A percentile compares a stretch with the other conserved stretches of the same genome.
Evolutionary conservation across 2,888 invertebrate species (phyloP).

Genomic region (Pseudolycoriella hygida): DNA sequence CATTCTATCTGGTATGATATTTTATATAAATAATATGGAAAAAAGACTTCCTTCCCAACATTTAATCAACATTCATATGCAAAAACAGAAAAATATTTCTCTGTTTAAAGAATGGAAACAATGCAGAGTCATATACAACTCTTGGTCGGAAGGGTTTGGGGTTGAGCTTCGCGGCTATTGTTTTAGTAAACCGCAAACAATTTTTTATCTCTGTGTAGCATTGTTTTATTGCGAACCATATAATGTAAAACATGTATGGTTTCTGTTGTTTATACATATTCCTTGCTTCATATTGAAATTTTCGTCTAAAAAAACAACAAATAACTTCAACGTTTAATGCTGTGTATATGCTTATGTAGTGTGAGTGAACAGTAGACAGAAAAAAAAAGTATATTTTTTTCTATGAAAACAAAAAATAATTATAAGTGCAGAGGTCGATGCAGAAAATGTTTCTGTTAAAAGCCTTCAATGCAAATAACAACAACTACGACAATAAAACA

Average conservation of each 20-base stretch:
- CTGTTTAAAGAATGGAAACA: neutral
- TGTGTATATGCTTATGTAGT: neutral
- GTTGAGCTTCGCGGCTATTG: neutral
- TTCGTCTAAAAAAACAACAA: neutral
- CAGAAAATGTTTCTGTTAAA: neutral
- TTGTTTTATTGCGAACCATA: conserved; percentile 1
- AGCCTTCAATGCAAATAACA: neutral
- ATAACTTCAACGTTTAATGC: conserved; percentile 1
- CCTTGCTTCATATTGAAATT: neutral
- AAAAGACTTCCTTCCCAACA: conserved; percentile 1
- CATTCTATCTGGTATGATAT: neutral
- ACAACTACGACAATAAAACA: neutral
- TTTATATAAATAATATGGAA: neutral
- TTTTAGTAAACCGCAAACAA: conserved; percentile 1
- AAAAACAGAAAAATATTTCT: neutral
- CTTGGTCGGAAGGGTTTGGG: no score
- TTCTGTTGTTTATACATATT: no score
- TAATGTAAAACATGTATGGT: conserved; percentile 1
- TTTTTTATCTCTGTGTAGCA: conserved; percentile 1
- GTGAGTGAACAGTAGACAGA: no score
- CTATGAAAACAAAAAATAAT: neutral
- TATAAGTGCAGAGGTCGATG: conserved; percentile 1
- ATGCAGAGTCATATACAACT: neutral
- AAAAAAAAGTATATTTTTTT: neutral
- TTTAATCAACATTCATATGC: conserved; percentile 1